Percentiles rank a stretch among this genome's conserved stretches.
phyloP scores from a whole-genome alignment of 2,113 vertebrate species.

The Ictidomys tridecemlineatus region DNA sequence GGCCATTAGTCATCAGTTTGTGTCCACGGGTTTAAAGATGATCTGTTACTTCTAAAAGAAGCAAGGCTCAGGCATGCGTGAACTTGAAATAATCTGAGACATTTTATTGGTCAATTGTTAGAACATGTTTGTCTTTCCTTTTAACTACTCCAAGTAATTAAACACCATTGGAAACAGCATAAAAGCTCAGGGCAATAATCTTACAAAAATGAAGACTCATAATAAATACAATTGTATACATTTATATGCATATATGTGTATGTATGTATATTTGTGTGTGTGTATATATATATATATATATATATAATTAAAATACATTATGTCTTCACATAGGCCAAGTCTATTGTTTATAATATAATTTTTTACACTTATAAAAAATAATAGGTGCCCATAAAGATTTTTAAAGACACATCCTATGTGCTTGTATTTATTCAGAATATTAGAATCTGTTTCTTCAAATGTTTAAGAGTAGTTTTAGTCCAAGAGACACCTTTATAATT shows the following conservation, averaged over 20 bases:
- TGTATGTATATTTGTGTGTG: too few species aligned
- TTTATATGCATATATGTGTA: neutral
- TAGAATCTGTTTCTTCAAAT: constrained; percentile 48
- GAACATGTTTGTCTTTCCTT: neutral
- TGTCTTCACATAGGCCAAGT: neutral
- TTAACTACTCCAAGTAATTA: constrained; percentile 28
- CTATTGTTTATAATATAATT: constrained; percentile 31
- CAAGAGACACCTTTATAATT: neutral
- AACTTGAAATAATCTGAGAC: neutral
- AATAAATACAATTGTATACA: neutral
- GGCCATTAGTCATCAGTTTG: neutral
- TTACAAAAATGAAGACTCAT: constrained; percentile 16
- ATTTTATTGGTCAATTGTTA: neutral
- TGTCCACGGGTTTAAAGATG: neutral
- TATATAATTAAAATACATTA: neutral
- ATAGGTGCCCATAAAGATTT: neutral
- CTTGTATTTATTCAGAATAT: constrained; percentile 26
- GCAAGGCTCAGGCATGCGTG: neutral
- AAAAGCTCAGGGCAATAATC: neutral
- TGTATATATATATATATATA: too few species aligned
- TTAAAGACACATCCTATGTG: neutral
- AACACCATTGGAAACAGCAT: neutral
- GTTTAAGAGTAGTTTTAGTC: neutral
- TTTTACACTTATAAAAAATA: neutral
- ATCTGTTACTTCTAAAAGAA: neutral